Base-by-base conservation (phyloP, 2,113 vertebrate species). In the Colinus virginianus region DNA sequence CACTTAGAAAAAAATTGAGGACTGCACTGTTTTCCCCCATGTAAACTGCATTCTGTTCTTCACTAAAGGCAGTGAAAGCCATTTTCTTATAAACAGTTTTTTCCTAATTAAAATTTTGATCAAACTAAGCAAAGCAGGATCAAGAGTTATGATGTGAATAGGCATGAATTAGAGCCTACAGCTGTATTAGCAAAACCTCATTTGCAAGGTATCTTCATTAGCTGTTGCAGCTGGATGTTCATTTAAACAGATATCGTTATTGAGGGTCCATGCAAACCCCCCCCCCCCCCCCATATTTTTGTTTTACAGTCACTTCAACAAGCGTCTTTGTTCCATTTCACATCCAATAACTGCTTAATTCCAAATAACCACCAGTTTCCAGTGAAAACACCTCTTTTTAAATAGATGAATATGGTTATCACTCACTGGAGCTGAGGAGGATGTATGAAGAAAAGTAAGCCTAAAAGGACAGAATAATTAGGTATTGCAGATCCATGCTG, bases 261-360 rank as follows among this genome's bases (percentile, higher is more conserved):
- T 9, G 17, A 46, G 14, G 3, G 63, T 6, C 32, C 67, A 25
- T 21, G 49, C 7, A 81, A 64, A 70, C 13, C 11, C 46, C 10
- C 21, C 4, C 19, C 7, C 23, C 13, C 36, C 1, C 0, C 4
- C 2, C 1, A 13, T 2, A 3, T 25, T 13, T 13, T 53, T 66
- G 36, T 32, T 53, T 61, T 7, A 25, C 8, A 49, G 36, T 30
- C 55, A 4, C 13, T 64, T 13, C 36, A 89, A 23, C 14, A 74
- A 67, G 2, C 1, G 0, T 13, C 26, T 34, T 2, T 3, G 22
- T 22, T 59, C 19, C 11, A 9, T 87, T 84, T 76, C 34, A 46
- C 6, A 71, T 83, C 18, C 32, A 49, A n/a, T 16, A 48, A 43
- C 15, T 48, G 66, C 11, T 26, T 72, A 74, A 68, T 46, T 17